Evolutionary conservation across 1,140 invertebrate species (phyloP), one percentile per base, ranked within the genome.

Genomic region (Leptopilina boulardi): DNA sequence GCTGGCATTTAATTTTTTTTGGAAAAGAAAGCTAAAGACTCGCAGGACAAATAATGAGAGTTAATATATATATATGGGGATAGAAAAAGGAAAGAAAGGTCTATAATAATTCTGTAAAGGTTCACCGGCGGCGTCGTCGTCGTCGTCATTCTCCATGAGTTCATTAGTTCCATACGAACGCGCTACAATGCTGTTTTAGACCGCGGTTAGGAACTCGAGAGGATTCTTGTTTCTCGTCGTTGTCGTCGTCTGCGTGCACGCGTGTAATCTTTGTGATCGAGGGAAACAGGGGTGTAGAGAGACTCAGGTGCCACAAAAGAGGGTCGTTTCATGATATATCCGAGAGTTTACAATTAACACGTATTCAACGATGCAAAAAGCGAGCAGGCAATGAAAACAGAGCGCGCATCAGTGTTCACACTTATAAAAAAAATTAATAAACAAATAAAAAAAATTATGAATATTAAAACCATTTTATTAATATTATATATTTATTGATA

Each of bases 141-240:
- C n/a, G n/a, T n/a, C n/a, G n/a, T n/a, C n/a, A n/a, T n/a, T n/a
- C 18, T 51, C 47, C n/a, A 51, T 83, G 87, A 87, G 87, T 88
- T 88, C 87, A 88, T 88, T 88, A 88, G 87, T 88, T 88, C 87
- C 87, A 86, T 88, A 87, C 86, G 79, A 83, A 88, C 87, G 87
- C 87, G 87, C 85, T 80, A 82, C 85, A 87, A 85, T 87, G 87
- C 83, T 80, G 82, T 81, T 84, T 87, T 85, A 85, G 82, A 86
- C 80, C 81, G 83, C 82, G 83, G 86, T 87, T 87, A 8, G 84
- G 83, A 79, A 84, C 77, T 42, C 71, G 74, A 76, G 41, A 71
- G 81, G 80, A 78, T 81, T 75, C 80, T 76, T n/a, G 70, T 71
- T 72, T 66, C 47, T 51, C 47, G 47, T 70, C 34, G 74, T 72